Evolutionary conservation across 2,888 invertebrate species (phyloP).

Genomic region (Cheilosia variabilis): DNA sequence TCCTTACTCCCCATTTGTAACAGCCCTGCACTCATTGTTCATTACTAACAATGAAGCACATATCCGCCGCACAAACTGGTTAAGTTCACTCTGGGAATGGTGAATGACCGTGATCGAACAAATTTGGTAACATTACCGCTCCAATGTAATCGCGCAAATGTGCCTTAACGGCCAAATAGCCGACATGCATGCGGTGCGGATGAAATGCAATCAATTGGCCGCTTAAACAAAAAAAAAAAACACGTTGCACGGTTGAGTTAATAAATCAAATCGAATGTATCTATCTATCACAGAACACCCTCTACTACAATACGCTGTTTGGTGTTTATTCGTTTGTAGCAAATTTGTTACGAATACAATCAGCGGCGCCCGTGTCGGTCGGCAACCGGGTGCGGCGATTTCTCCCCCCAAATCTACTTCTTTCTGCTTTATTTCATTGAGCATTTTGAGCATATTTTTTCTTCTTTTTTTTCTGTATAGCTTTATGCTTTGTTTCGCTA

Average conservation of each 20-base stretch:
- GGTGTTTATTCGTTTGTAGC: conserved; percentile 64
- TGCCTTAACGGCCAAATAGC: neutral
- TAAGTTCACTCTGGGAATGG: conserved; percentile 11
- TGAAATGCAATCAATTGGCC: conserved; percentile 21
- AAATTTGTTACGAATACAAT: conserved; percentile 67
- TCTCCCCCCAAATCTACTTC: conserved; percentile 10
- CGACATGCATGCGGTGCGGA: conserved; percentile 17
- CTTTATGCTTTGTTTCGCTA: conserved; percentile 43
- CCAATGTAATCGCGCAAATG: conserved; percentile 15
- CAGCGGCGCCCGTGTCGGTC: conserved; percentile 44
- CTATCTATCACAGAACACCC: conserved; percentile 40
- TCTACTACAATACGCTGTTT: neutral
- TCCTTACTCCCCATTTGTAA: neutral
- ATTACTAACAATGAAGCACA: neutral
- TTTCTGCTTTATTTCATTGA: conserved; percentile 15
- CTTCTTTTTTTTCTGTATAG: conserved; percentile 2
- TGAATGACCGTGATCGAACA: conserved; percentile 28
- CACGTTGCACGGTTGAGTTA: conserved; percentile 49
- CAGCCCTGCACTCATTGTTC: neutral
- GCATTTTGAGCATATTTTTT: conserved; percentile 1
- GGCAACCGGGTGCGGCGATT: conserved; percentile 60
- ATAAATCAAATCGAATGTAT: conserved; percentile 66
- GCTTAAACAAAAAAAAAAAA: neutral
- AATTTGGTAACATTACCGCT: conserved; percentile 39
- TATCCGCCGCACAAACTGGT: conserved; percentile 2